Evolutionary conservation across 37 sponge, comb jelly and placozoan genomes (phyloP).

Genomic region (Halisarca cf. caerulea): DNA sequence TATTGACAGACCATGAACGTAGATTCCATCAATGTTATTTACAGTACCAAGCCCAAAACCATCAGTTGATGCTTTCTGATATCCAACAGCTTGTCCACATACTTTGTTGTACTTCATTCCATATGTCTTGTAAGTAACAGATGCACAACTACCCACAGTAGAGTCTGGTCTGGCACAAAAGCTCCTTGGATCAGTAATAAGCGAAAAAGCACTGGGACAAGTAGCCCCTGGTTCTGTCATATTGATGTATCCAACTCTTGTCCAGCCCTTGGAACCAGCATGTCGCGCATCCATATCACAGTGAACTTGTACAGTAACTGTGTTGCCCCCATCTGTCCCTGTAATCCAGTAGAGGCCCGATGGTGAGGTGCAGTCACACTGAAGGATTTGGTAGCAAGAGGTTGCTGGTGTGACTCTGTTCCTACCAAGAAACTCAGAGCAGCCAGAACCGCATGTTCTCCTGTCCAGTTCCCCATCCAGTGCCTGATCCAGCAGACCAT

Average conservation of each 20-base stretch:
- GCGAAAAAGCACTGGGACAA: neutral
- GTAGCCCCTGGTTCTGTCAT: constrained; percentile 3
- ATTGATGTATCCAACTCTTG: constrained; percentile 4
- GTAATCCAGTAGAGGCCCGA: constrained; percentile 9
- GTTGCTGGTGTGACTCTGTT: neutral
- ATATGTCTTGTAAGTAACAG: neutral
- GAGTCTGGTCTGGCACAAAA: neutral
- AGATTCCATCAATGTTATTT: neutral
- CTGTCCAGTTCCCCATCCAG: neutral
- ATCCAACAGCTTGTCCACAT: constrained; percentile 22
- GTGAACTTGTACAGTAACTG: neutral
- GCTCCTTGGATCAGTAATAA: neutral
- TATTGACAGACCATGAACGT: constrained; percentile 4
- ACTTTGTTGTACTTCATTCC: constrained; percentile 8
- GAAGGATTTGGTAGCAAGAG: neutral
- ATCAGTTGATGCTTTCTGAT: neutral
- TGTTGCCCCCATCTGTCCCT: neutral
- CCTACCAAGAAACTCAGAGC: neutral
- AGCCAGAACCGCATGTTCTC: neutral
- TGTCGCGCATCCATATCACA: neutral
- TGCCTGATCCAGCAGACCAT: neutral
- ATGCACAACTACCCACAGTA: neutral
- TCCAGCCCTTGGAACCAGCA: constrained; percentile 1
- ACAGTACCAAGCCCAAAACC: neutral
- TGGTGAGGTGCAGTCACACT: neutral